phyloP scores from a whole-genome alignment of 2,113 vertebrate species.

The Cyrtonyx montezumae region DNA sequence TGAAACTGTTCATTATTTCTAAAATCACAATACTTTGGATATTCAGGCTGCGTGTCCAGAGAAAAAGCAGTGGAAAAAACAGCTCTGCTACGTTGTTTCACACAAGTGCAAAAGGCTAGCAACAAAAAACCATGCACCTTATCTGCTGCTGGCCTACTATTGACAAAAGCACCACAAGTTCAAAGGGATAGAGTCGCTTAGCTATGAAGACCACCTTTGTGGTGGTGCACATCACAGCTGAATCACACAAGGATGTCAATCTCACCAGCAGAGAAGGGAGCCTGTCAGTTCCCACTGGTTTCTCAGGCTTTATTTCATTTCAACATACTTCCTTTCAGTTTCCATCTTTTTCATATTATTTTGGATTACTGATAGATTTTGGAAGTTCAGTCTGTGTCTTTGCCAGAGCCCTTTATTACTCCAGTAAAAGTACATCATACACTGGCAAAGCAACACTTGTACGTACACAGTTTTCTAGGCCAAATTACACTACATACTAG shows the following conservation, averaged over 20 bases:
- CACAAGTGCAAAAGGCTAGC: background rate
- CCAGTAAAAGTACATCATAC: background rate
- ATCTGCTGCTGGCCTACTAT: background rate
- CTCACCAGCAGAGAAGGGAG: background rate
- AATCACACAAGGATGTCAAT: background rate
- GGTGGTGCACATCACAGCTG: background rate
- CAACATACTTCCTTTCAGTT: background rate
- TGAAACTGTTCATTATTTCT: slow-evolving; percentile 11
- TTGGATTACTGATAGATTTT: background rate
- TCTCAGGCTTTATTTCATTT: background rate
- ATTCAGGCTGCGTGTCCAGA: background rate
- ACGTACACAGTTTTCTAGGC: background rate
- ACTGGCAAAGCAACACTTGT: background rate
- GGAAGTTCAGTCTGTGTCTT: background rate
- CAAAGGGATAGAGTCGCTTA: background rate
- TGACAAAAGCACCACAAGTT: background rate
- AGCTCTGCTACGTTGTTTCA: background rate
- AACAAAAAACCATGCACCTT: background rate
- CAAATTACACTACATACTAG: background rate
- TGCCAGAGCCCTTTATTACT: background rate
- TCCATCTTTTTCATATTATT: background rate
- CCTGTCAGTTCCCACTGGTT: background rate
- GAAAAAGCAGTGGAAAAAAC: background rate
- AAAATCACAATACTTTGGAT: background rate
- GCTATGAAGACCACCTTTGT: background rate